phyloP scores from a whole-genome alignment of 2,113 vertebrate genomes.

The Xiphophorus couchianus region DNA sequence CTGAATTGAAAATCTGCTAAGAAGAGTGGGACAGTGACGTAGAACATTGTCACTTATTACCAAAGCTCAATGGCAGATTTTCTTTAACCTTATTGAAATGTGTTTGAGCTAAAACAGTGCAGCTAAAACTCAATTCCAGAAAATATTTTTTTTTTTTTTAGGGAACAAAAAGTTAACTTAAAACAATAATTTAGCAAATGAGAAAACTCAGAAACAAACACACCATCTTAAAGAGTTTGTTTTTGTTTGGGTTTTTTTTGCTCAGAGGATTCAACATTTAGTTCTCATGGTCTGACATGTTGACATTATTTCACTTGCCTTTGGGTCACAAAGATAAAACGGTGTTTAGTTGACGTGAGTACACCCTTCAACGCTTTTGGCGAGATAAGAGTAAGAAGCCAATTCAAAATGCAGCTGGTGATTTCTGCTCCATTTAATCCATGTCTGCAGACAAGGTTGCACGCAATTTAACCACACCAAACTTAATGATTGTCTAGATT shows the following conservation, averaged over 20 bases:
- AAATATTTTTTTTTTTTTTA: too few relatives aligned
- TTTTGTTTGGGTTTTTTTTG: background rate
- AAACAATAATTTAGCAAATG: too few relatives aligned
- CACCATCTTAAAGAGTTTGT: background rate
- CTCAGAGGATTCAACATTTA: background rate
- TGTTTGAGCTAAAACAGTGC: too few relatives aligned
- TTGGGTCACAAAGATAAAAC: background rate
- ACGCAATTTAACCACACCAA: background rate
- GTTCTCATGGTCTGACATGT: background rate
- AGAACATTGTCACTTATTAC: too few relatives aligned
- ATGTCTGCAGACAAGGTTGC: background rate
- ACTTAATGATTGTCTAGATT: background rate
- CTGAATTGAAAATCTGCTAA: too few relatives aligned
- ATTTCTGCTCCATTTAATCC: background rate
- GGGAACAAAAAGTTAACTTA: too few relatives aligned
- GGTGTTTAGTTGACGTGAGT: background rate
- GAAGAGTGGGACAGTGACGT: too few relatives aligned
- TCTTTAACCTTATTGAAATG: too few relatives aligned
- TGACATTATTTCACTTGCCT: background rate
- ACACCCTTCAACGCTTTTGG: background rate
- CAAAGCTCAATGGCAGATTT: too few relatives aligned
- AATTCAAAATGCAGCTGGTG: constrained; percentile 3
- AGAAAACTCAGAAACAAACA: background rate
- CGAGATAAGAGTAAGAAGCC: background rate
- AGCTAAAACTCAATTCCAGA: too few relatives aligned